Conservation (phyloP, 2,888 invertebrate genomes). For the Apamea crenata region DNA sequence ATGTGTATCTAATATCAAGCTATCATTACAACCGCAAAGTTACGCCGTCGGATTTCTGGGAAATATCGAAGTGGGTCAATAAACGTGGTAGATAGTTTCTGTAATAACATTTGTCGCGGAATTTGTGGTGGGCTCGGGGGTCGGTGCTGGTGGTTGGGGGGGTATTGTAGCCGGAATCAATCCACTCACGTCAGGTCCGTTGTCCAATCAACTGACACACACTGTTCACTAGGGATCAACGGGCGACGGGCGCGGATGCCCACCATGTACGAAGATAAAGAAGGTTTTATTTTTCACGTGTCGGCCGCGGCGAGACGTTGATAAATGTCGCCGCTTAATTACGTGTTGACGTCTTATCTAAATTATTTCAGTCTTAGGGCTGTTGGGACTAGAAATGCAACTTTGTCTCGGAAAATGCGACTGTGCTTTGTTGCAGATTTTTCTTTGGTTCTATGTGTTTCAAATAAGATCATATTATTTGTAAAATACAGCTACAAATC, state of each 20-base stretch:
- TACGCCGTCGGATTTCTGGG: slow-evolving; percentile 68
- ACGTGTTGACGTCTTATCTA: slow-evolving; percentile 65
- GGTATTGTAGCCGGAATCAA: slow-evolving; percentile 81
- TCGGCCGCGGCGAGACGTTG: slow-evolving; percentile 65
- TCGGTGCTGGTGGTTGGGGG: slow-evolving; percentile 56
- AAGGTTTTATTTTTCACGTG: slow-evolving; percentile 71
- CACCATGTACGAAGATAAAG: slow-evolving; percentile 71
- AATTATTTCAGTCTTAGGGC: slow-evolving; percentile 56
- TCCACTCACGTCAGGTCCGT: slow-evolving; percentile 87
- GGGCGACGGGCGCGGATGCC: slow-evolving; percentile 65
- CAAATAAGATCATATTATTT: not conserved
- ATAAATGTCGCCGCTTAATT: slow-evolving; percentile 71
- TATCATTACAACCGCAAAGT: slow-evolving; percentile 68
- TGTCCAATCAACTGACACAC: slow-evolving; percentile 89
- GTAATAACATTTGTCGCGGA: slow-evolving; percentile 86
- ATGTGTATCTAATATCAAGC: slow-evolving; percentile 66
- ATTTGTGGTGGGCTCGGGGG: slow-evolving; percentile 69
- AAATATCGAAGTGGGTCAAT: slow-evolving; percentile 81
- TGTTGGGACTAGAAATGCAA: slow-evolving; percentile 14
- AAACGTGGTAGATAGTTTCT: slow-evolving; percentile 81
- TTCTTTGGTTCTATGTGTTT: not conserved
- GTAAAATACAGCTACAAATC: not conserved
- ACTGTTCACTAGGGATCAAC: slow-evolving; percentile 86
- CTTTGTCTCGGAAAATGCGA: slow-evolving; percentile 2
- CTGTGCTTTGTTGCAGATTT: not conserved